These are phyloP conservation scores for Astreopora myriophthalma DNA, from an alignment of 64 coral and sea anemone genomes.

Conservation along the genomic window DNA sequence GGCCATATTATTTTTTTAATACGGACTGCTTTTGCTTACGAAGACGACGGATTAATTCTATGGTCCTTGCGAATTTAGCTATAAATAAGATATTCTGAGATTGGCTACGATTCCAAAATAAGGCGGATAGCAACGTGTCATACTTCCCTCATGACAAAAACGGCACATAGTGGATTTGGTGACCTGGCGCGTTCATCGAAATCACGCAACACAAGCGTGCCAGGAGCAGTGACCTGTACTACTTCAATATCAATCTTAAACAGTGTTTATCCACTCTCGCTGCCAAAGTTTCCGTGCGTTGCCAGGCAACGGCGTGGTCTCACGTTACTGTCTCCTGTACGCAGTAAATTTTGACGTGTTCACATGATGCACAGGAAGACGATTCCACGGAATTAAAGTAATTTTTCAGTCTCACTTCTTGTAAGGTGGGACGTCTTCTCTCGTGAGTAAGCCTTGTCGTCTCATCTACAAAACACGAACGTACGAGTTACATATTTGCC, in stretches of 20 bases:
- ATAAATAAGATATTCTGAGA: too few relatives aligned
- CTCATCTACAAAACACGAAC: constrained; percentile 63
- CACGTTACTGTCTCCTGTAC: constrained; percentile 47
- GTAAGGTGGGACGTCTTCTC: constrained; percentile 49
- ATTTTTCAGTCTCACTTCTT: constrained; percentile 71
- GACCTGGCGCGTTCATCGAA: background rate
- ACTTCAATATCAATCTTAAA: background rate
- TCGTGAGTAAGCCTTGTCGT: constrained; percentile 17
- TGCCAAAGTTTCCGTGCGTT: background rate
- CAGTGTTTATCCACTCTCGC: background rate
- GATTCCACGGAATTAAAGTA: constrained; percentile 77
- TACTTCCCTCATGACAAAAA: background rate
- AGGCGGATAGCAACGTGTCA: too few relatives aligned
- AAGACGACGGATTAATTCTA: too few relatives aligned
- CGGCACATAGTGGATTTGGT: background rate
- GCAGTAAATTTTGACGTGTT: constrained; percentile 66
- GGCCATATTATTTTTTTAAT: too few relatives aligned
- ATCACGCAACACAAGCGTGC: background rate
- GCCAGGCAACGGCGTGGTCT: background rate
- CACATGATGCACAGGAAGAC: constrained; percentile 63
- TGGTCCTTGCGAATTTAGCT: too few relatives aligned
- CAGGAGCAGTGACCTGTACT: background rate
- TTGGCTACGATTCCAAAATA: too few relatives aligned
- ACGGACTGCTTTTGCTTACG: too few relatives aligned
- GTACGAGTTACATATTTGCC: background rate